phyloP scores from a whole-genome alignment of 2,113 vertebrate species.

The Neofelis nebulosa region DNA sequence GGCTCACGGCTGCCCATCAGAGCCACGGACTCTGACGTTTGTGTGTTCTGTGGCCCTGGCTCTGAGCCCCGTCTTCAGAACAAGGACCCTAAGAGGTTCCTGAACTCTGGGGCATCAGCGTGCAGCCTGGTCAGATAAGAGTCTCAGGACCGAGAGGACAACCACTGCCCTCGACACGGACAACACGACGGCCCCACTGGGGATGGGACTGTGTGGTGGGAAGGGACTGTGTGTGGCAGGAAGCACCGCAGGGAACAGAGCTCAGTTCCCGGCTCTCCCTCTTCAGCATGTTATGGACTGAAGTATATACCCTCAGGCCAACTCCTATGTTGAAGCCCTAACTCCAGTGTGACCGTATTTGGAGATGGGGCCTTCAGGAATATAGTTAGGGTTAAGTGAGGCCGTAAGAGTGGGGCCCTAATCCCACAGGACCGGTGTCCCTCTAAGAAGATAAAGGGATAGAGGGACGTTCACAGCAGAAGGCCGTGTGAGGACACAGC shows the following conservation, averaged over 20 bases:
- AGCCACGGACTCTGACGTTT: neutral
- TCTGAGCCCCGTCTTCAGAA: neutral
- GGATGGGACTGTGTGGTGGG: neutral
- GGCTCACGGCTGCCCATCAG: neutral
- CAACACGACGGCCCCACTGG: accelerated
- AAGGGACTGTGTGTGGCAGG: too few relatives aligned
- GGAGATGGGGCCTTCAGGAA: too few relatives aligned
- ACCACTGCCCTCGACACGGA: neutral
- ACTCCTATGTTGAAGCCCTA: neutral
- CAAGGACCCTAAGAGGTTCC: neutral
- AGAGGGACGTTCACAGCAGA: accelerated
- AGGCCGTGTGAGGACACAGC: accelerated
- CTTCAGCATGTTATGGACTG: accelerated
- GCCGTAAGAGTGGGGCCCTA: accelerated
- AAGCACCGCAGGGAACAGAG: accelerated
- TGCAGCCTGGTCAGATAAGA: too few relatives aligned
- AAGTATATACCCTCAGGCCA: accelerated
- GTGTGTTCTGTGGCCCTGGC: too few relatives aligned
- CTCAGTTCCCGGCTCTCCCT: accelerated
- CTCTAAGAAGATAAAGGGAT: neutral
- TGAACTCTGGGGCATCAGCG: accelerated
- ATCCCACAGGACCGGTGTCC: accelerated
- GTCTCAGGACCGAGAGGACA: neutral
- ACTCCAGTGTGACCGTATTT: accelerated
- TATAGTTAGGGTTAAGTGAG: neutral